Evolutionary conservation across 1,140 invertebrate genomes (phyloP).

Genomic region (Lepidotrigona ventralis): DNA sequence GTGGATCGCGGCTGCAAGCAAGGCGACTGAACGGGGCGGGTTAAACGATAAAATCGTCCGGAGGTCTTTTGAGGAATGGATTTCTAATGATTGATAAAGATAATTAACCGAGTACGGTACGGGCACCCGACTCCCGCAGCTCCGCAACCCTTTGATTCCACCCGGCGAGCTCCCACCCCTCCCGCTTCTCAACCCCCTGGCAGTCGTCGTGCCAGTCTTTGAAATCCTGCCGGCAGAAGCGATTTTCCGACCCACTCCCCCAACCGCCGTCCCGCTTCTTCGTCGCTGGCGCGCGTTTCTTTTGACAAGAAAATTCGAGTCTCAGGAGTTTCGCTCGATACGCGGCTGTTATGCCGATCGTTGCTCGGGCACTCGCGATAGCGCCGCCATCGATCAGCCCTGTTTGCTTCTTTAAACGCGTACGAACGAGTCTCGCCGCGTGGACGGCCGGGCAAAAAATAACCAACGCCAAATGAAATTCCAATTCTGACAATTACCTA

Average conservation of each 20-base stretch:
- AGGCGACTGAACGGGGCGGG: constrained; percentile 17
- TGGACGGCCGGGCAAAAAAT: not conserved
- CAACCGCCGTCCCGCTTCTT: constrained; percentile 30
- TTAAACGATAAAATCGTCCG: constrained; percentile 58
- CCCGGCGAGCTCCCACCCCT: constrained; percentile 5
- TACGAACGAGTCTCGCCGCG: not conserved
- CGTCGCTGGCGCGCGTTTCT: constrained; percentile 37
- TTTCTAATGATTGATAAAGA: constrained; percentile 66
- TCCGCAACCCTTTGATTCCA: constrained; percentile 60
- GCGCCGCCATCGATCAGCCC: constrained; percentile 52
- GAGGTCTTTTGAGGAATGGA: constrained; percentile 55
- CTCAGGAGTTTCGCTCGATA: constrained; percentile 57
- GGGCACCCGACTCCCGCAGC: constrained; percentile 38
- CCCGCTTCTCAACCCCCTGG: constrained; percentile 32
- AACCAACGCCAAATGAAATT: not conserved
- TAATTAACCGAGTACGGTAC: constrained; percentile 60
- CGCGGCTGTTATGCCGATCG: constrained; percentile 64
- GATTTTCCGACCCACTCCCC: constrained; percentile 46
- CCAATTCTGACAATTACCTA: too few relatives aligned
- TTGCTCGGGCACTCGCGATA: constrained; percentile 62
- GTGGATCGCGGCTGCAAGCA: constrained; percentile 1
- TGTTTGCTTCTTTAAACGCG: constrained; percentile 44
- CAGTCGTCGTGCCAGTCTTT: constrained; percentile 54
- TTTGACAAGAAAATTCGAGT: constrained; percentile 56
- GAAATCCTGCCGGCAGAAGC: constrained; percentile 59